Evolutionary conservation across 2,113 vertebrate species (phyloP).

Genomic region (Atrichornis clamosus): DNA sequence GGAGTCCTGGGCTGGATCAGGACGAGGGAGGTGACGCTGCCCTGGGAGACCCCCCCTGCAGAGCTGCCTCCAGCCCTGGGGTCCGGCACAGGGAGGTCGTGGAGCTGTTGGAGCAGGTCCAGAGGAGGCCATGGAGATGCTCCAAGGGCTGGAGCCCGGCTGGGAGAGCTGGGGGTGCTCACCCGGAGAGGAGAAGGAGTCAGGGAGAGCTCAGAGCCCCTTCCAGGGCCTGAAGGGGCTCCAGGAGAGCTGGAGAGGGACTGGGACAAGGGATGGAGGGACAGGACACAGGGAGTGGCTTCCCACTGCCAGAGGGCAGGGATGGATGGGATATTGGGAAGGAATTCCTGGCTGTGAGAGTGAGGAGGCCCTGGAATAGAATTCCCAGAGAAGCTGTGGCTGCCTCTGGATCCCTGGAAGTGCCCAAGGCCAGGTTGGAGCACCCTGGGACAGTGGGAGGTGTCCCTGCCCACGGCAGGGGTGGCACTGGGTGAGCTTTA

Average conservation of each 20-base stretch:
- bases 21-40: not conserved
- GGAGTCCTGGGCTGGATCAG: not conserved
- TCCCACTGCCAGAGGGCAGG: not conserved
- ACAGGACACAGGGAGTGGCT: not conserved
- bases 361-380: not conserved
- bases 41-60: not conserved
- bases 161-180: not conserved
- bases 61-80: not conserved
- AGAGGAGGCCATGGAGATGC: not conserved
- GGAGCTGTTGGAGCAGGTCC: not conserved
- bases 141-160: not conserved
- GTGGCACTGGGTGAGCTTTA: accelerated
- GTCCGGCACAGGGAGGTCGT: not conserved
- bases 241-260: not conserved
- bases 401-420: not conserved
- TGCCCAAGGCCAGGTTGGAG: not conserved
- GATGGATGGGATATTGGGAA: not conserved
- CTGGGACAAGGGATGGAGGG: not conserved
- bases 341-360: not conserved
- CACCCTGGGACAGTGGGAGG: not conserved
- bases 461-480: not conserved
- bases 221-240: not conserved
- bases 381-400: not conserved
- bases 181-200: not conserved
- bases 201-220: not conserved